These are phyloP conservation scores for Pica pica DNA, from an alignment of 2,113 vertebrate genomes.

Conservation along the genomic window DNA sequence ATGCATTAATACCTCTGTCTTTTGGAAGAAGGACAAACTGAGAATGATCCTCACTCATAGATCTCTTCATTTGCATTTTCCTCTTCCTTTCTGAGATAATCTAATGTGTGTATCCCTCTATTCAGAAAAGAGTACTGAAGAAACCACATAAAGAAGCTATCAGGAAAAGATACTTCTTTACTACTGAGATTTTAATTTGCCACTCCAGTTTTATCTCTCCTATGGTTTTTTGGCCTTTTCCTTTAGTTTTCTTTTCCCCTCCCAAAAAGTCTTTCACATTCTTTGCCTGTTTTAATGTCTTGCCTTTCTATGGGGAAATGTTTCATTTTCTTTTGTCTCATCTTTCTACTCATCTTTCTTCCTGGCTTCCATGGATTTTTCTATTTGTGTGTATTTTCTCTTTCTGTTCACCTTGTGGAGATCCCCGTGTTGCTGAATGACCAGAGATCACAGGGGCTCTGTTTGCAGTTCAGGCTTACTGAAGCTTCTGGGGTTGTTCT, in stretches of 20 bases:
- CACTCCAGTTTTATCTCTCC: neutral
- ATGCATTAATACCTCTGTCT: neutral
- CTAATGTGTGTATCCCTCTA: neutral
- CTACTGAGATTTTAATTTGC: neutral
- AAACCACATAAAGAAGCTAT: neutral
- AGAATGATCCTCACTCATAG: neutral
- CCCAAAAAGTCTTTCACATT: neutral
- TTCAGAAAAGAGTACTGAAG: neutral
- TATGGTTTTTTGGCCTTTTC: neutral
- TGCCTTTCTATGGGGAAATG: neutral
- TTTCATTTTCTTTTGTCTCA: neutral
- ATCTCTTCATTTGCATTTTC: neutral
- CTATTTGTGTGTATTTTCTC: neutral
- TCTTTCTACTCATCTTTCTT: neutral
- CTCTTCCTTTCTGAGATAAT: neutral
- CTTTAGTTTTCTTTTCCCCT: neutral
- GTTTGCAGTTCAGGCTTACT: neutral
- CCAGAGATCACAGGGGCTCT: neutral
- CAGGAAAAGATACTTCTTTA: neutral
- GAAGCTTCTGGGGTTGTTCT: neutral
- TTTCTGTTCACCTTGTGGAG: neutral
- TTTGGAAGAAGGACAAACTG: neutral
- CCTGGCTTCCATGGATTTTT: neutral
- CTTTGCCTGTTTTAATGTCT: neutral
- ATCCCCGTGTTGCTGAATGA: neutral